phyloP scores from a whole-genome alignment of 2,113 vertebrate species.

The Erpornis zantholeuca region DNA sequence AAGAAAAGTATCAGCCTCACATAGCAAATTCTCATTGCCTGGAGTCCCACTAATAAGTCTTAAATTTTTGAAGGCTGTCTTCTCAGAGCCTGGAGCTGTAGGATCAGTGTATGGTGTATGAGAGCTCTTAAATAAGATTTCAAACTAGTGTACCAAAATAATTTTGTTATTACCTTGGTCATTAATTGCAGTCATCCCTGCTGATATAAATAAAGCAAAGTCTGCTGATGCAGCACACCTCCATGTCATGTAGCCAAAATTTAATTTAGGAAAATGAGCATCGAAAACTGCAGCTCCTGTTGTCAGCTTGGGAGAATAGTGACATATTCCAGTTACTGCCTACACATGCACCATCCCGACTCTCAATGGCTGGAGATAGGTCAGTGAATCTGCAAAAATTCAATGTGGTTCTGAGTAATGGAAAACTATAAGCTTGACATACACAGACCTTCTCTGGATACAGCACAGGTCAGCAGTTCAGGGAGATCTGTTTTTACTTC shows the following conservation, averaged over 20 bases:
- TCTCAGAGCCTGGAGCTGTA: not conserved
- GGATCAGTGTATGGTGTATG: not conserved
- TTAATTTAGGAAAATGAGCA: not conserved
- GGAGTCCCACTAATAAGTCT: not conserved
- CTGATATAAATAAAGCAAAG: not conserved
- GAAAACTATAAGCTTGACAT: not conserved
- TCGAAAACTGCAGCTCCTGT: not conserved
- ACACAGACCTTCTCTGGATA: not conserved
- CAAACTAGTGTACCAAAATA: not conserved
- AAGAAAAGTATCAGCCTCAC: not conserved
- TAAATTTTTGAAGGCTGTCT: not conserved
- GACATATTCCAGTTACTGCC: not conserved
- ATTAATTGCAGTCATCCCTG: not conserved
- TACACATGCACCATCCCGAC: not conserved
- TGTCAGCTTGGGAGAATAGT: not conserved
- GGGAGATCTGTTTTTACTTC: not conserved
- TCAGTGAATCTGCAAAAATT: not conserved
- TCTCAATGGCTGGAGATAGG: not conserved
- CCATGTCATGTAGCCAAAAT: not conserved
- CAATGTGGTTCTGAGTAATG: not conserved
- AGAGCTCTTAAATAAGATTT: not conserved
- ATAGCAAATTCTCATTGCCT: not conserved
- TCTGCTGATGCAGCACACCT: not conserved
- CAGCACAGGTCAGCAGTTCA: not conserved
- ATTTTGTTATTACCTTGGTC: not conserved